A percentile compares a stretch with the other conserved stretches of the same genome.
Evolutionary conservation across 2,797 vertebrate species (phyloP).

Genomic region (Acipenser oxyrinchus): DNA sequence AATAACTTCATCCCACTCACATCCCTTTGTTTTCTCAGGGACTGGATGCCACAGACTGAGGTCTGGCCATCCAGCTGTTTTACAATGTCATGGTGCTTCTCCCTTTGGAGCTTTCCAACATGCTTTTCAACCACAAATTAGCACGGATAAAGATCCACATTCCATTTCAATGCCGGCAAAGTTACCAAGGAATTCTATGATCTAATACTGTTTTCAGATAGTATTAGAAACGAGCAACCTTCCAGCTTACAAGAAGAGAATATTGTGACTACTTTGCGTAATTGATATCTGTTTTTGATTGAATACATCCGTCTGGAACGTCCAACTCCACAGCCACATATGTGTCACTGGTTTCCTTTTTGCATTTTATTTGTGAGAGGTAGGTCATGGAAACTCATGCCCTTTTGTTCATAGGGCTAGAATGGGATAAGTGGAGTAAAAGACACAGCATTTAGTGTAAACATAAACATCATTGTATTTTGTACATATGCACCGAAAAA

Average conservation of each 20-base stretch:
- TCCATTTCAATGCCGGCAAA: constrained; percentile 24
- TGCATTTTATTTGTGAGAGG: background rate
- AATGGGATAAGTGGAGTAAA: too few relatives aligned
- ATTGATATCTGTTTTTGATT: constrained; percentile 6
- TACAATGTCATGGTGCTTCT: constrained; percentile 29
- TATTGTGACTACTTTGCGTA: constrained; percentile 11
- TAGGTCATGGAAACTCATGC: too few relatives aligned
- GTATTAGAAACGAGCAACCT: constrained; percentile 12
- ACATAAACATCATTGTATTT: too few relatives aligned
- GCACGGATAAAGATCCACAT: constrained; percentile 34
- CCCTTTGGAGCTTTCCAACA: constrained; percentile 32
- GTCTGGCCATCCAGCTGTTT: constrained; percentile 36
- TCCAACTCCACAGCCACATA: too few relatives aligned
- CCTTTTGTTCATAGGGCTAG: too few relatives aligned
- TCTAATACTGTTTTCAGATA: constrained; percentile 32
- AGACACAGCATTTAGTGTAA: too few relatives aligned
- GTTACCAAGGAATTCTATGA: constrained; percentile 35
- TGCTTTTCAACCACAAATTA: constrained; percentile 32
- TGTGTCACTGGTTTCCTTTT: background rate
- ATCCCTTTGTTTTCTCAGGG: constrained; percentile 20
- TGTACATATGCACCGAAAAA: too few relatives aligned
- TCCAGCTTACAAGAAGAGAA: constrained; percentile 7
- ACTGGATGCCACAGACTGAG: constrained; percentile 11
- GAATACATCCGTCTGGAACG: background rate
- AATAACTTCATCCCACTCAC: constrained; percentile 16